These are phyloP conservation scores for Enteromius viviparus DNA, from an alignment of 2,797 vertebrate genomes.

Conservation along the genomic window DNA sequence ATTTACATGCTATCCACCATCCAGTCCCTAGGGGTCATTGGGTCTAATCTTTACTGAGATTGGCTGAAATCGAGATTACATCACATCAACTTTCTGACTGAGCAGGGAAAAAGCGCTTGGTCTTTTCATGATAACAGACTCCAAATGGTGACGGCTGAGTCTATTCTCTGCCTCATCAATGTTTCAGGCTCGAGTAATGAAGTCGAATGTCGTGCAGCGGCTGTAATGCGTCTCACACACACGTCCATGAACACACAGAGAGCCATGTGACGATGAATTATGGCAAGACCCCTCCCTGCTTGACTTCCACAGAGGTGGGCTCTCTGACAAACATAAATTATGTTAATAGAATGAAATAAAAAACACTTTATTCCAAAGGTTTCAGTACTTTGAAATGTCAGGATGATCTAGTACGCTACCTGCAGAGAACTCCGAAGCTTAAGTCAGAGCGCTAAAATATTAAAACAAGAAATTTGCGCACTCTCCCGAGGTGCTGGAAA, in stretches of 20 bases:
- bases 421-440: slow-evolving; percentile 77
- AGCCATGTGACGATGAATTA: slow-evolving; percentile 68
- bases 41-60: background rate
- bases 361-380: slow-evolving; percentile 83
- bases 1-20: background rate
- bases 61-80: slow-evolving; percentile 20
- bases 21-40: background rate
- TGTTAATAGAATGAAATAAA: slow-evolving; percentile 82
- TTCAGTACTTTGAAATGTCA: slow-evolving; percentile 81
- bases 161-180: slow-evolving; percentile 61
- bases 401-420: slow-evolving; percentile 79
- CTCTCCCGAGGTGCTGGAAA: slow-evolving; percentile 67
- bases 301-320: slow-evolving; percentile 64
- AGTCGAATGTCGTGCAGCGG: slow-evolving; percentile 56
- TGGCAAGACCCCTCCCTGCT: slow-evolving; percentile 58
- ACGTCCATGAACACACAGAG: slow-evolving; percentile 32
- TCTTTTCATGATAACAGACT: slow-evolving; percentile 44
- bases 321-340: slow-evolving; percentile 81
- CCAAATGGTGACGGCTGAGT: slow-evolving; percentile 54
- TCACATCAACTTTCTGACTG: slow-evolving; percentile 36
- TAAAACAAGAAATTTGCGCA: slow-evolving; percentile 78
- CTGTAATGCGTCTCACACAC: slow-evolving; percentile 50
- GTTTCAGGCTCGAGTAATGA: slow-evolving; percentile 61
- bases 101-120: slow-evolving; percentile 10
- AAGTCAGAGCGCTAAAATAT: slow-evolving; percentile 83